Base-by-base conservation (phyloP, 2,888 invertebrate genomes). In the Mamestra brassicae region DNA sequence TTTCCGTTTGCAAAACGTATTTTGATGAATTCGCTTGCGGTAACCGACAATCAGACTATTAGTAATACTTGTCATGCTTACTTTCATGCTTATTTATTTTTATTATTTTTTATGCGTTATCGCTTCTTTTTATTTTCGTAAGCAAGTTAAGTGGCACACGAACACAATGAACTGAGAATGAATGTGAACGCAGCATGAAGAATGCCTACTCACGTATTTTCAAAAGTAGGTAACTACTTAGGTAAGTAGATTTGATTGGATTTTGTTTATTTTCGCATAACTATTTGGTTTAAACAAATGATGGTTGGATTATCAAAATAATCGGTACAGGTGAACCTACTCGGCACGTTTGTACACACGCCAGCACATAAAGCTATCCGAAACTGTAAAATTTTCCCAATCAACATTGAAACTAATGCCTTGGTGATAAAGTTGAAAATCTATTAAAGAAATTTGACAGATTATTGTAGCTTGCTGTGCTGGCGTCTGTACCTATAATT, bases 21-120 rank as follows among this genome's bases (percentile, higher is more conserved):
- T 74, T 83, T 81, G 66, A 81, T 79, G 83, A 83, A 62, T 68
- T 61, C 50, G 70, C 67, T 78, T 65, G 71, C 47, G 65, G 74
- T 72, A 70, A 69, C 66, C n/a, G 60, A 63, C 79, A 83, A 66
- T 71, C 45, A 66, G 68, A 15, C 66, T 70, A 76, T 70, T 61
- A 68, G 70, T 61, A 78, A 60, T 67, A 66, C 67, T 68, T 73
- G 74, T 50, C 67, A 74, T 60, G 66, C 75, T 70, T 78, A 64
- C 52, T 64, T 54, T 47, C 52, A 78, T 78, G 66, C 52, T 45
- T 54, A 74, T 67, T 47, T 67, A 57, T 74, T 73, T 72, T 66
- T 66, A 47, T 72, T 52, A 45, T 65, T 73, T 66, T 73, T 74
- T 58, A 34, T 74, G 67, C 80, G 63, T 67, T 64, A 36, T 74